Percentiles rank a stretch among this genome's conserved stretches.
Evolutionary conservation across 2,113 vertebrate genomes (phyloP).

Genomic region (Mirounga angustirostris): DNA sequence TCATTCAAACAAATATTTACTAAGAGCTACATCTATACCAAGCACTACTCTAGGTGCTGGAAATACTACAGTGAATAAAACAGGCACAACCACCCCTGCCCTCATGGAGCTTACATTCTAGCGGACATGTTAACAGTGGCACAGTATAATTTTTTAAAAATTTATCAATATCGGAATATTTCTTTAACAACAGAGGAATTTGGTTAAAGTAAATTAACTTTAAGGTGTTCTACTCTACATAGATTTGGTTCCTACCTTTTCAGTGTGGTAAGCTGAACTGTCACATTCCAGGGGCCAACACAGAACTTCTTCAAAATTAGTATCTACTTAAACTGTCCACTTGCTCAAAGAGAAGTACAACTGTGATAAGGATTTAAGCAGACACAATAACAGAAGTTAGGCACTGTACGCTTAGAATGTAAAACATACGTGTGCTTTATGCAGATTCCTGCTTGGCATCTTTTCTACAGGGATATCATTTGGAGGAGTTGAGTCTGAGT

Average conservation of each 20-base stretch:
- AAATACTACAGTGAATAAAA: not conserved
- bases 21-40: not conserved
- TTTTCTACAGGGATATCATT: not conserved
- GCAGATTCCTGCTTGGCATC: constrained; percentile 31
- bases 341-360: constrained; percentile 69
- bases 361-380: constrained; percentile 66
- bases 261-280: constrained; percentile 50
- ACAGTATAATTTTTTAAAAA: not conserved
- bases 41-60: not conserved
- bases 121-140: not conserved
- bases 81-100: not conserved
- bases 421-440: not conserved
- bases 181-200: constrained; percentile 39
- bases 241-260: constrained; percentile 55
- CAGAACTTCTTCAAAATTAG: constrained; percentile 56
- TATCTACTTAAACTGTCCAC: constrained; percentile 69
- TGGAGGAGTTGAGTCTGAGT: constrained; percentile 29
- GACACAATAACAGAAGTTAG: constrained; percentile 64
- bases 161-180: not conserved
- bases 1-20: constrained; percentile 47
- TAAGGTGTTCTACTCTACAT: constrained; percentile 41
- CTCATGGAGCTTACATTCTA: not conserved
- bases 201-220: constrained; percentile 29
- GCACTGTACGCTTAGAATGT: not conserved
- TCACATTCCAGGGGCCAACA: constrained; percentile 58